A percentile compares a stretch with the other conserved stretches of the same genome.
Conservation (phyloP, 2,113 vertebrate species). For the Ictalurus furcatus region DNA sequence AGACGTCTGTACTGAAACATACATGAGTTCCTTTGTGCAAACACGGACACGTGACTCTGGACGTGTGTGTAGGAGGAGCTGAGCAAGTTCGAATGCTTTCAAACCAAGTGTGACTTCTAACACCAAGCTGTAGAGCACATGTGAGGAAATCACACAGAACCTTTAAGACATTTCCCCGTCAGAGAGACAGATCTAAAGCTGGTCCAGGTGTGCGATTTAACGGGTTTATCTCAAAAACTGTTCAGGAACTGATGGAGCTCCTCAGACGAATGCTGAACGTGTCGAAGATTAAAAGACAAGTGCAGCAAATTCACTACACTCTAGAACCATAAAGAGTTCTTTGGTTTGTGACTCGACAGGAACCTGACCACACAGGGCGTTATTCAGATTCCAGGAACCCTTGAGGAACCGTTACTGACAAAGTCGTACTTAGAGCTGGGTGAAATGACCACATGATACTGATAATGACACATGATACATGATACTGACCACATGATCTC, state of each 20-base stretch:
- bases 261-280: not conserved
- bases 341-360: not conserved
- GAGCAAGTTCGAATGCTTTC: slow-evolving; percentile 8
- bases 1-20: slow-evolving; percentile 26
- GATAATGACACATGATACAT: no score
- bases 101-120: slow-evolving; percentile 27
- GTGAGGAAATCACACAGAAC: slow-evolving; percentile 14
- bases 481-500: no score
- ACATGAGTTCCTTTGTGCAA: slow-evolving; percentile 12
- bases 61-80: not conserved
- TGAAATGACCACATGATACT: not conserved
- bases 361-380: not conserved
- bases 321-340: not conserved
- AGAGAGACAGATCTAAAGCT: not conserved
- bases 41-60: not conserved
- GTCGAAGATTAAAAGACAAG: not conserved
- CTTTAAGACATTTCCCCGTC: not conserved
- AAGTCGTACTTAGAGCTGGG: not conserved
- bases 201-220: not conserved
- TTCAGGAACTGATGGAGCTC: not conserved
- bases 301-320: not conserved
- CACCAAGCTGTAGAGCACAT: slow-evolving; percentile 19
- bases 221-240: not conserved
- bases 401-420: not conserved
- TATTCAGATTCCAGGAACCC: not conserved